Evolutionary conservation across 1,140 invertebrate species (phyloP), one percentile per base, ranked within the genome.

Genomic region (Drosophila rufa): DNA sequence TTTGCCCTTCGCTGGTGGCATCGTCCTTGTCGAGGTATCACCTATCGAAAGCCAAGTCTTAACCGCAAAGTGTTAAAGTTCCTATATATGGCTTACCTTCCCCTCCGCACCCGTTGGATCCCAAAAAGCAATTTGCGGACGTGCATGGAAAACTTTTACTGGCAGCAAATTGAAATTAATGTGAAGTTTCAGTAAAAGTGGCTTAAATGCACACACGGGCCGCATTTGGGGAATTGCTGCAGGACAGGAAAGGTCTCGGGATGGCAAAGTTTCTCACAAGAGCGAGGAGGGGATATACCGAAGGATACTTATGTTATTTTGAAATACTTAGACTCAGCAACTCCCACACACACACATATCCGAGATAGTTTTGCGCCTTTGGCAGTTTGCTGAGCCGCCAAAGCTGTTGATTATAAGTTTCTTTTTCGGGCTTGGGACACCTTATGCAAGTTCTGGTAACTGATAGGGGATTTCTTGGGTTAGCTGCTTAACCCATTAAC

Each of bases 121-220:
- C 82, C 82, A 71, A 73, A 83, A 85, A 91, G 86, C 86, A 91
- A 91, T 91, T 91, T 91, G 86, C 82, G 86, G 86, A 91, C 87
- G 87, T 91, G 81, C 82, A 91, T 82, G 85, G 58, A 90, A 89
- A 91, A 91, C 75, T 91, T 91, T 91, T 91, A 83, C 90, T 87
- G 82, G 66, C 80, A 90, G 84, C 86, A 91, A 91, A 91, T 91
- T 91, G 89, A 91, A 91, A 91, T 91, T 91, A 91, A 91, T 91
- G 89, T 90, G 89, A 91, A 91, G 82, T 91, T 91, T 77, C 79
- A 91, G 79, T 77, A 90, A 91, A 91, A 91, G 89, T 91, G 89
- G 89, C 89, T 91, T 91, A 91, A 91, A 89, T 90, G 90, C 90
- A 89, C 89, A 91, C 89, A 91, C 90, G 89, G 89, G 89, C 84